Evolutionary conservation across 2,888 invertebrate species (phyloP), one percentile per base, ranked within the genome.

Genomic region (Rhingia rostrata): DNA sequence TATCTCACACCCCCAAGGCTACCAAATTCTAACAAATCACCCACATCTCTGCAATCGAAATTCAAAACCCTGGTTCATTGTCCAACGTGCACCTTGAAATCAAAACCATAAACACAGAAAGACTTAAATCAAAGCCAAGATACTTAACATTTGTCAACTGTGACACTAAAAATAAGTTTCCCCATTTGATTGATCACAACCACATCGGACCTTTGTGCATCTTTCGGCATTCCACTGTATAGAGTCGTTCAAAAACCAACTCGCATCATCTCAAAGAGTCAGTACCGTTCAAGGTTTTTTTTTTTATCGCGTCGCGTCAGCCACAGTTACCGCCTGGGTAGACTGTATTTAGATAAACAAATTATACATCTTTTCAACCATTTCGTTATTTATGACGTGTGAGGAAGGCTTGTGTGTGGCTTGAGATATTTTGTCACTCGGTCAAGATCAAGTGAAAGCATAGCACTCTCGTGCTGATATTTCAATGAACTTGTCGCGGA

Each of bases 371-470:
- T 45, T 56, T 56, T 70, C 49, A 47, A 30, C 47, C 10, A 69
- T 37, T 49, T 63, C 47, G 9, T 56, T 30, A 9, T 35, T 56
- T 10, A 6, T 10, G 41, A 10, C 45, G 7, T 7, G 47, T 10
- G 30, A 49, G 45, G 53, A 69, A 45, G 37, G 30, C 37, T 64
- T 66, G 30, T 10, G 53, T 35, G 49, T 30, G n/a, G 47, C 61
- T 53, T 39, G 12, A 35, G 39, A 12, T 49, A 54, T 51, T 79
- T 83, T 64, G 43, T 79, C 63, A 83, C 56, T 79, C 73, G 79
- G 79, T 83, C 83, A 83, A 83, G 83, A 83, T 74, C 83, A 83
- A 83, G 83, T 83, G 73, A 78, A 74, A 73, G 72, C 54, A 22
- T 22, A 22, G 22, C 22, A 22, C 22, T 22, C 22, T 2, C 1